These are phyloP conservation scores for Carposina sasakii DNA, from an alignment of 1,140 invertebrate genomes.

Conservation along the genomic window DNA sequence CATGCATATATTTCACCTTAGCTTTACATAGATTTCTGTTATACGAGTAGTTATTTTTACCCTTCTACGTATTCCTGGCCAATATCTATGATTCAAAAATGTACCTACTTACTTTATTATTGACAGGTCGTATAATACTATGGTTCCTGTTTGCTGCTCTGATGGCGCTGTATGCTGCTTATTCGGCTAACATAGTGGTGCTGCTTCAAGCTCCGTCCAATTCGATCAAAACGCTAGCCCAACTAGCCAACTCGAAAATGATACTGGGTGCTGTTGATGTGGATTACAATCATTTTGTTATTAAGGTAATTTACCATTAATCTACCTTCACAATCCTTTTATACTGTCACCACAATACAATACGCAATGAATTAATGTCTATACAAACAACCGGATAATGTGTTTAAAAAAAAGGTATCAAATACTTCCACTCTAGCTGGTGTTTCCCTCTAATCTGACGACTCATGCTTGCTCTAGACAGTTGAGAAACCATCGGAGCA, in stretches of 20 bases:
- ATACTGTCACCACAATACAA: too few species aligned
- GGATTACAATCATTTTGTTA: slow-evolving; percentile 52
- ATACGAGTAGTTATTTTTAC: too few species aligned
- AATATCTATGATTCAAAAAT: neutral
- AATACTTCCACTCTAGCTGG: too few species aligned
- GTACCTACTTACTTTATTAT: neutral
- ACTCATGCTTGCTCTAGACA: too few species aligned
- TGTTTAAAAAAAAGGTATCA: too few species aligned
- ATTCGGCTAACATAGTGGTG: slow-evolving; percentile 79
- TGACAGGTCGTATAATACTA: slow-evolving; percentile 66
- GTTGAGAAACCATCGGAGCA: too few species aligned
- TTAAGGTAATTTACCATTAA: slow-evolving; percentile 43
- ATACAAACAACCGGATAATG: too few species aligned
- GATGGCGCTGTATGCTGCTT: slow-evolving; percentile 68
- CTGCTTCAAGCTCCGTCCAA: slow-evolving; percentile 76
- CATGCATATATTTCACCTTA: too few species aligned
- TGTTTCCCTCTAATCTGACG: too few species aligned
- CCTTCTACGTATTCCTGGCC: neutral
- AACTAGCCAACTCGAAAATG: slow-evolving; percentile 71
- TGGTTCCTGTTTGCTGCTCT: slow-evolving; percentile 67
- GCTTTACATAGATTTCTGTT: too few species aligned
- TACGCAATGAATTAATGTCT: too few species aligned
- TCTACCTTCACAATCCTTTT: too few species aligned
- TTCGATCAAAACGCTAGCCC: slow-evolving; percentile 73
- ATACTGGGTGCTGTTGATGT: slow-evolving; percentile 43